Evolutionary conservation across 2,113 vertebrate genomes (phyloP).

Genomic region (Macroglossus sobrinus): DNA sequence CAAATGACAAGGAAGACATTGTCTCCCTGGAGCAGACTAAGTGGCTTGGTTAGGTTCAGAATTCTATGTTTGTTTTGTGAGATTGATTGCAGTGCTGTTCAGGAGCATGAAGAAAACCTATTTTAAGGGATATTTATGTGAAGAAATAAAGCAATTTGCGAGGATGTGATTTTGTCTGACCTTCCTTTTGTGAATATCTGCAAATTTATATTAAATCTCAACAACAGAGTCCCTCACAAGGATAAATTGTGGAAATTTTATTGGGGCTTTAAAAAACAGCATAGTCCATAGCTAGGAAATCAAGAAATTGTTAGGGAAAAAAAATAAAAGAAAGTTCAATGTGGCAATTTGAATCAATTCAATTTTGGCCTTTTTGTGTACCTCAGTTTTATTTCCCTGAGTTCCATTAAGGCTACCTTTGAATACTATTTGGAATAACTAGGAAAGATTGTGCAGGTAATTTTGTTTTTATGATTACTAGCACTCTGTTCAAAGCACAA

Average conservation of each 20-base stretch:
- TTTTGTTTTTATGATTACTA: neutral
- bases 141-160: constrained; percentile 55
- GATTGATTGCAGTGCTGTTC: constrained; percentile 5
- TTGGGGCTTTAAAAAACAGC: constrained; percentile 12
- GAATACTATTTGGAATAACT: neutral
- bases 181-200: constrained; percentile 61
- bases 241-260: constrained; percentile 27
- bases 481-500: neutral
- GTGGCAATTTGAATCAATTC: constrained; percentile 27
- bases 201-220: constrained; percentile 47
- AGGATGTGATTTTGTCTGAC: constrained; percentile 40
- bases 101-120: constrained; percentile 5
- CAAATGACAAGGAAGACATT: constrained; percentile 62
- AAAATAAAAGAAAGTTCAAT: neutral
- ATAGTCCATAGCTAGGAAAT: constrained; percentile 25
- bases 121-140: constrained; percentile 56
- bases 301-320: neutral
- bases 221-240: neutral
- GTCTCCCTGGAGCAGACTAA: constrained; percentile 54
- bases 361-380: constrained; percentile 11
- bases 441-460: neutral
- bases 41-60: constrained; percentile 45
- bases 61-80: constrained; percentile 65
- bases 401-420: neutral
- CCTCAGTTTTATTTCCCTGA: neutral